Conservation (phyloP, 2,113 vertebrate species). For the Onychorhynchus coronatus region DNA sequence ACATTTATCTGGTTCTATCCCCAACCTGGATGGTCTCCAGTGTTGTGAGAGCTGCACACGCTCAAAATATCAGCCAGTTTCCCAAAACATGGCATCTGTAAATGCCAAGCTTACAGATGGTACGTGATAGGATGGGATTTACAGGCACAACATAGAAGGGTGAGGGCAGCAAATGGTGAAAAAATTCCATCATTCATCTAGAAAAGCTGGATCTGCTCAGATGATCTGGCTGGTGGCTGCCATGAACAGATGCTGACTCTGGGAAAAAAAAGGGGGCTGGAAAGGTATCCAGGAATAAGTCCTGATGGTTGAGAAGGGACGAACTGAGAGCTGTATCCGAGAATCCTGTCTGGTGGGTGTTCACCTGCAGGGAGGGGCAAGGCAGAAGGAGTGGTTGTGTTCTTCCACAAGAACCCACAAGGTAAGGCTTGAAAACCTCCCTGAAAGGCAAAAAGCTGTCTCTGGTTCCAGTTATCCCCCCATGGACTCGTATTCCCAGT, state of each 20-base stretch:
- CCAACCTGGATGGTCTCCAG: slow-evolving; percentile 26
- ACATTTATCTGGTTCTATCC: background rate
- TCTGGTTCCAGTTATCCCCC: background rate
- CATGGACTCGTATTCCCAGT: background rate
- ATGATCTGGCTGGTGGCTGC: background rate
- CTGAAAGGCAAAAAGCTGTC: background rate
- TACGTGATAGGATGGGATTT: background rate
- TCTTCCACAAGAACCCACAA: background rate
- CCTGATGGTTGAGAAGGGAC: background rate
- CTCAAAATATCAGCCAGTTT: background rate
- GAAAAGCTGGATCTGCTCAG: background rate
- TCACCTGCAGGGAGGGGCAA: background rate
- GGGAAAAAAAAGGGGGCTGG: background rate
- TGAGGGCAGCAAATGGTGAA: background rate
- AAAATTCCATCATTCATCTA: background rate
- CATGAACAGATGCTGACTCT: background rate
- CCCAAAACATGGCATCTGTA: slow-evolving; percentile 1
- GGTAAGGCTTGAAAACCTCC: background rate
- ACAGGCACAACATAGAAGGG: background rate
- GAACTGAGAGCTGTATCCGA: background rate
- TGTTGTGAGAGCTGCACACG: background rate
- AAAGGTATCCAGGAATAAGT: background rate
- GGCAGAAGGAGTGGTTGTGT: background rate
- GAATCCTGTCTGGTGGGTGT: background rate
- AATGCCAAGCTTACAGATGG: slow-evolving; percentile 32